Evolutionary conservation across 2,113 vertebrate species (phyloP).

Genomic region (Calidris pygmaea): DNA sequence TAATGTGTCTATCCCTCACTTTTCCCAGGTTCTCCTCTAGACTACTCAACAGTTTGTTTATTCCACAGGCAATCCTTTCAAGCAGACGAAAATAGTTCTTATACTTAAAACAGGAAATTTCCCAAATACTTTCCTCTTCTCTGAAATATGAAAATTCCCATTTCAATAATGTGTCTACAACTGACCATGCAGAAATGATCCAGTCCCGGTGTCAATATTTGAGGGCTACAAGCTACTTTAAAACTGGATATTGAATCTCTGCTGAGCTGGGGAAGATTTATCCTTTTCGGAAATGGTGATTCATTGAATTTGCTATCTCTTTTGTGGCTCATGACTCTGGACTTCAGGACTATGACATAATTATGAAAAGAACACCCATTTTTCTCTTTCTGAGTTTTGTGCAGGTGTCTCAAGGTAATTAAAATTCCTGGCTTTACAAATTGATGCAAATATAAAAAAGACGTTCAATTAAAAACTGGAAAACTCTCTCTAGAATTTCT

Average conservation of each 20-base stretch:
- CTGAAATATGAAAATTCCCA: not conserved
- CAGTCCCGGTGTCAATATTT: not conserved
- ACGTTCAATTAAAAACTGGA: not conserved
- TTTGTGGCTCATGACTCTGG: not conserved
- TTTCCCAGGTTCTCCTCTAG: not conserved
- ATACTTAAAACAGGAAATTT: not conserved
- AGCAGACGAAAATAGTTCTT: not conserved
- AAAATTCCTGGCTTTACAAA: not conserved
- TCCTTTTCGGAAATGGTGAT: not conserved
- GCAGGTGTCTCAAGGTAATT: not conserved
- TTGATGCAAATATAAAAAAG: not conserved
- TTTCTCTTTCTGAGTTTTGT: not conserved
- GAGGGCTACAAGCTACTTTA: not conserved
- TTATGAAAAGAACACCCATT: not conserved
- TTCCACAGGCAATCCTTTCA: not conserved
- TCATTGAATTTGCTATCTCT: not conserved
- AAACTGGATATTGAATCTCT: not conserved
- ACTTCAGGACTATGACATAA: not conserved
- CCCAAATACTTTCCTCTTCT: not conserved
- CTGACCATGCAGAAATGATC: not conserved
- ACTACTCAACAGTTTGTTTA: not conserved
- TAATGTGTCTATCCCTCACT: not conserved
- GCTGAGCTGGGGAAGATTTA: not conserved
- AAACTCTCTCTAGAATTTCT: not conserved
- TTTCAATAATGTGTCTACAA: not conserved